Evolutionary conservation across 2,797 vertebrate species (phyloP).

Genomic region (Tamandua tetradactyla): DNA sequence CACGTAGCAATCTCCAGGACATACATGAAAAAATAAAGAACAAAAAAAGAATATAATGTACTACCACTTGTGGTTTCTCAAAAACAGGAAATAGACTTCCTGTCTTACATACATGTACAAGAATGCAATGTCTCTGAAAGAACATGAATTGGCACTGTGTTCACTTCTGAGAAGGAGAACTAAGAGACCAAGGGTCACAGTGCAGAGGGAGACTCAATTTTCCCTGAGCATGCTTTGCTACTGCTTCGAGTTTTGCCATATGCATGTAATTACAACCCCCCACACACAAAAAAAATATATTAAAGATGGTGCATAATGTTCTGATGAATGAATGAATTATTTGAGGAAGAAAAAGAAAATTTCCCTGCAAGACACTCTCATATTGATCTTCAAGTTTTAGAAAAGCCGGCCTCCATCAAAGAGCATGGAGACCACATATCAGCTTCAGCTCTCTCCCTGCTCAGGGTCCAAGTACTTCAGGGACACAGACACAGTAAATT

Average conservation of each 20-base stretch:
- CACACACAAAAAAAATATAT: neutral
- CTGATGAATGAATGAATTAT: conserved; percentile 45
- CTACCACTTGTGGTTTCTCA: neutral
- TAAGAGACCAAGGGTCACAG: neutral
- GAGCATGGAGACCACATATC: neutral
- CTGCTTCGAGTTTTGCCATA: neutral
- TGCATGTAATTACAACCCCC: neutral
- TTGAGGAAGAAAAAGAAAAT: conserved; percentile 53
- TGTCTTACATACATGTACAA: accelerated
- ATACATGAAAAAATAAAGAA: neutral
- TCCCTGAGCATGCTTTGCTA: neutral
- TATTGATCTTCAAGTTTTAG: neutral
- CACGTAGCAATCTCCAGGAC: neutral
- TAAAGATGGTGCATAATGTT: conserved; percentile 32
- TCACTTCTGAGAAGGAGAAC: neutral
- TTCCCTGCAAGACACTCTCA: neutral
- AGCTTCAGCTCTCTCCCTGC: neutral
- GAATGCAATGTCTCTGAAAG: neutral
- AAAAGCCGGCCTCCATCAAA: neutral
- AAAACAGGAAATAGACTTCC: neutral
- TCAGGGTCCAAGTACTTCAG: neutral
- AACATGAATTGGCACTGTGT: neutral
- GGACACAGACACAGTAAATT: neutral
- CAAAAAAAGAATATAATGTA: neutral
- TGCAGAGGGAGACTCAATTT: neutral